Conservation (phyloP, 2,797 vertebrate species). For the Acanthurus lineatus region DNA sequence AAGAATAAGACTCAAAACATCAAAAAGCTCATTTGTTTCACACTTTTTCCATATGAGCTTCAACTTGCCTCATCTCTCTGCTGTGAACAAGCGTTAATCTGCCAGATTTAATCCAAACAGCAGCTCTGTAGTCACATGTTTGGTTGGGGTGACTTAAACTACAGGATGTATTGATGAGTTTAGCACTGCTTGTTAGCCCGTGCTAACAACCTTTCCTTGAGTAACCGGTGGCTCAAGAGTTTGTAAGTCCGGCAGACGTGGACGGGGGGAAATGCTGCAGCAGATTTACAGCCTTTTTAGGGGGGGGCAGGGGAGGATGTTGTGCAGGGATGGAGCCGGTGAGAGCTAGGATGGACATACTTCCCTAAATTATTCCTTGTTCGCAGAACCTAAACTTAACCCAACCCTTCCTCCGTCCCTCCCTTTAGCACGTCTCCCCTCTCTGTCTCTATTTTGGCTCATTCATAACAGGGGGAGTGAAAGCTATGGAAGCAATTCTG, state of each 20-base stretch:
- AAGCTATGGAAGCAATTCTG: slow-evolving; percentile 71
- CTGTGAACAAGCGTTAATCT: no score
- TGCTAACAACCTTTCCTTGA: slow-evolving; percentile 72
- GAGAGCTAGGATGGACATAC: slow-evolving; percentile 72
- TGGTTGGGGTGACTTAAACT: not conserved
- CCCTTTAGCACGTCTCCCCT: slow-evolving; percentile 59
- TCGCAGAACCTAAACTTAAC: slow-evolving; percentile 84
- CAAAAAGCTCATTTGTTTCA: not conserved
- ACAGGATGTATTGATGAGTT: not conserved
- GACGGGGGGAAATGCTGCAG: slow-evolving; percentile 73
- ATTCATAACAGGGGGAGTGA: slow-evolving; percentile 66
- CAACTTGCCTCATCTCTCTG: no score
- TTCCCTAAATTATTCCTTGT: slow-evolving; percentile 82
- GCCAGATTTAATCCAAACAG: not conserved
- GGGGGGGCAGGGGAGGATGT: slow-evolving; percentile 40
- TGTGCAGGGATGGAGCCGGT: slow-evolving; percentile 32
- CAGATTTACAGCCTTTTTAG: slow-evolving; percentile 79
- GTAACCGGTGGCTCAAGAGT: slow-evolving; percentile 59
- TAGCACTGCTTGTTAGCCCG: slow-evolving; percentile 6
- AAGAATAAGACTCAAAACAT: not conserved
- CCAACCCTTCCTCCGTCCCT: slow-evolving; percentile 65
- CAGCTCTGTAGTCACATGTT: slow-evolving; percentile 1
- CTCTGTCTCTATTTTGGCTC: slow-evolving; percentile 75
- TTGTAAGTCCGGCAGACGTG: slow-evolving; percentile 48
- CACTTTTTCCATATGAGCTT: not conserved